Evolutionary conservation across 2,797 vertebrate genomes (phyloP).

Genomic region (Echiichthys vipera): DNA sequence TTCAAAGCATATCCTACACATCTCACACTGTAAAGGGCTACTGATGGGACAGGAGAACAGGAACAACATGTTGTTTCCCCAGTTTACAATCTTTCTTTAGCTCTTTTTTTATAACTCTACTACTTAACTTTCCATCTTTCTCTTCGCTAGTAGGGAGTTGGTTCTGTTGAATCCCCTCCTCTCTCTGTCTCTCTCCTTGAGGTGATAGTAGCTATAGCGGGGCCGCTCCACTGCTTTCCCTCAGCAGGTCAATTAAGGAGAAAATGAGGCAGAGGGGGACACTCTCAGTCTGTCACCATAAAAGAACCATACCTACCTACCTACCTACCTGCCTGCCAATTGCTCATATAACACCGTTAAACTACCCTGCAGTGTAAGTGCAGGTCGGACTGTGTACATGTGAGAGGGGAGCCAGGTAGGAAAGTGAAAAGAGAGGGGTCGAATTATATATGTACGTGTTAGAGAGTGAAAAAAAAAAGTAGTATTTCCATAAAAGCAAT

Average conservation of each 20-base stretch:
- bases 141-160: conserved; percentile 11
- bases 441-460: conserved; percentile 28
- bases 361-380: conserved; percentile 49
- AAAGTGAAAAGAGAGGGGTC: conserved; percentile 21
- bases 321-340: conserved; percentile 62
- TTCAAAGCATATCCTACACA: conserved; percentile 77
- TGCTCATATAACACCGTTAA: conserved; percentile 72
- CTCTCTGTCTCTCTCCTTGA: conserved; percentile 41
- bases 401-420: conserved; percentile 28
- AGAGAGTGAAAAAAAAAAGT: conserved; percentile 28
- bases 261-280: conserved; percentile 77
- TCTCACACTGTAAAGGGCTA: conserved; percentile 81
- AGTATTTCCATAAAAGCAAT: conserved; percentile 66
- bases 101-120: conserved; percentile 14
- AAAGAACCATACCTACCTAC: conserved; percentile 68
- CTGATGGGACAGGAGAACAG: conserved; percentile 49
- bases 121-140: conserved; percentile 34
- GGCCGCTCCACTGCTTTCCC: conserved; percentile 62
- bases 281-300: conserved; percentile 72
- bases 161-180: conserved; percentile 34
- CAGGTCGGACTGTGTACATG: conserved; percentile 22
- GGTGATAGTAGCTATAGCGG: conserved; percentile 49
- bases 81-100: conserved; percentile 26
- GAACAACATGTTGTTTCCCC: conserved; percentile 54
- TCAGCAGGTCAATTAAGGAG: conserved; percentile 77